Evolutionary conservation across 2,888 invertebrate genomes (phyloP), one percentile per base, ranked within the genome.

Genomic region (Liodrosophila aerea): DNA sequence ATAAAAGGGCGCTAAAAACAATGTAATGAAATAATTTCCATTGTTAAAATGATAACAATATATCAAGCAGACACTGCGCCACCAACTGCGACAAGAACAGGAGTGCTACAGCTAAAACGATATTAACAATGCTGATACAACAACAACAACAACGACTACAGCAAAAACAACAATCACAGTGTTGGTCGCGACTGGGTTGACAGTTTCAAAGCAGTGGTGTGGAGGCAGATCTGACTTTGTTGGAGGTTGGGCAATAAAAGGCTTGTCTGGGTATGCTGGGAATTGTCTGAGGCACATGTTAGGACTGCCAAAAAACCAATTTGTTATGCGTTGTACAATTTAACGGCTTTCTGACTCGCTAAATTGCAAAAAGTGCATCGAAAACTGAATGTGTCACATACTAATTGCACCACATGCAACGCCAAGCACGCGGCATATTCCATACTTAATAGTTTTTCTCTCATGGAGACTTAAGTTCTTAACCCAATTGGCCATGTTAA

Each of bases 21-120:
- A 77, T 81, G 86, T 87, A 87, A 87, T 87, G 87, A 88, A 87
- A 88, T 87, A 85, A 87, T 87, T 87, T 87, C 64, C 73, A 82
- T 85, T 77, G 82, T 87, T 84, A 61, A 86, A 87, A 88, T 88
- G 85, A 88, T 87, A 87, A 88, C 84, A 86, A 88, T 87, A 88
- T 88, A 88, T 87, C 87, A 88, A 85, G 74, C 62, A 84, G 87
- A 82, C 80, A 76, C 81, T 73, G n/a, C n/a, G 77, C 72, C 68
- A 74, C 62, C 73, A 46, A 44, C 75, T 33, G 16, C 37, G 51
- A 46, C 61, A 61, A 37, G 45, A 59, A 46, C 47, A 56, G 57
- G 36, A 67, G 49, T 68, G 34, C 45, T 16, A 30, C 37, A 34
- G 37, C 56, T 62, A 45, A 49, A 68, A 73, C 66, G 86, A 64